A percentile compares a stretch with the other conserved stretches of the same genome.
Conservation (phyloP, 2,797 vertebrate genomes). For the Molossus alvarezi region DNA sequence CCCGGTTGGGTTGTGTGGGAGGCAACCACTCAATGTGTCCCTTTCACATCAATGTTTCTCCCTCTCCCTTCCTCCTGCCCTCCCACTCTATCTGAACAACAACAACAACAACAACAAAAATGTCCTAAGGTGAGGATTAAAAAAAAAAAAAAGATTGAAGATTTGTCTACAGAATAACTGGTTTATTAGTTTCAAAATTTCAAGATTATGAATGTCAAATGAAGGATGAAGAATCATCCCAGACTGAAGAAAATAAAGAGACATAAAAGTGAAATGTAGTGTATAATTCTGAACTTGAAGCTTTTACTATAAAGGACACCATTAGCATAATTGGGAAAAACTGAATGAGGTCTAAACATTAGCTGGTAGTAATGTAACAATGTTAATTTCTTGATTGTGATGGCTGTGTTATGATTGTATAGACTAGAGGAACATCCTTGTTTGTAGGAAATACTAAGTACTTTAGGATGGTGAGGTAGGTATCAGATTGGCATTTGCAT, state of each 20-base stretch:
- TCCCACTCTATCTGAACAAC: too few relatives aligned
- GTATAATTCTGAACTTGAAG: neutral
- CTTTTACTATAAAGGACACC: neutral
- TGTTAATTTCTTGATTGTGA: conserved; percentile 8
- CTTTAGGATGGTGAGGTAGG: neutral
- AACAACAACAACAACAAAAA: too few relatives aligned
- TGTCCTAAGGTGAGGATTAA: too few relatives aligned
- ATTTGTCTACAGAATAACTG: neutral
- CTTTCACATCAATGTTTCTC: too few relatives aligned
- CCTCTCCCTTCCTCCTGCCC: too few relatives aligned
- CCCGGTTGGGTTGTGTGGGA: too few relatives aligned
- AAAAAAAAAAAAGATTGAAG: neutral
- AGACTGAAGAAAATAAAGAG: neutral
- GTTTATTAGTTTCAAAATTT: neutral
- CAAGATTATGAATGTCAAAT: neutral
- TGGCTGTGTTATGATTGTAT: neutral
- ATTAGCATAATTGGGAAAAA: neutral
- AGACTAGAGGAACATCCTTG: neutral
- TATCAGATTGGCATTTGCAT: neutral
- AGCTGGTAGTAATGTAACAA: neutral
- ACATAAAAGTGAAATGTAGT: neutral
- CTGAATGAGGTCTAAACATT: neutral
- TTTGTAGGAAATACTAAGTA: neutral
- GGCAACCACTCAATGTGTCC: too few relatives aligned
- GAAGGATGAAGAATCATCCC: neutral